Percentiles rank a stretch among this genome's conserved stretches.
phyloP scores from a whole-genome alignment of 2,797 vertebrate species.

The Graptemys geographica region DNA sequence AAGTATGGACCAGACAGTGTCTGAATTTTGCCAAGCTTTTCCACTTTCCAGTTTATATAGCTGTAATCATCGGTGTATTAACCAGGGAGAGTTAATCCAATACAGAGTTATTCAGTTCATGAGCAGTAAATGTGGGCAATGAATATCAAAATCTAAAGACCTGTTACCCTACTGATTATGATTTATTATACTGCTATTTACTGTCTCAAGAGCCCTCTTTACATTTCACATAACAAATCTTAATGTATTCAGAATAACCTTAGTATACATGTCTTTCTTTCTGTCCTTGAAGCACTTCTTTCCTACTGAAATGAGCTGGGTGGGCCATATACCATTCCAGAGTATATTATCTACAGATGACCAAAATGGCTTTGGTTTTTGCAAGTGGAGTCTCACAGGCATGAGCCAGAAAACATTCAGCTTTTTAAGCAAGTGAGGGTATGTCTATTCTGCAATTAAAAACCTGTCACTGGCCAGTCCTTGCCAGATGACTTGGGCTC shows the following conservation, averaged over 20 bases:
- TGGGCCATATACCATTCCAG: background rate
- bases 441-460: background rate
- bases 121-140: background rate
- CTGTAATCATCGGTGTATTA: accelerated
- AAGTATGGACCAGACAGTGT: background rate
- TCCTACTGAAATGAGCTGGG: background rate
- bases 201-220: conserved; percentile 7
- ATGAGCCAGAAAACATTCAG: background rate
- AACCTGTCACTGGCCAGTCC: background rate
- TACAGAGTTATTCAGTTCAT: background rate
- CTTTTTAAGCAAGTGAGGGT: background rate
- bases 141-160: conserved; percentile 33
- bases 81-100: background rate
- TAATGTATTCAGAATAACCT: background rate
- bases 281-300: background rate
- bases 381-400: background rate
- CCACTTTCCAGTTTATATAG: background rate
- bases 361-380: background rate
- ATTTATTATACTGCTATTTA: background rate
- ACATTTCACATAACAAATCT: background rate
- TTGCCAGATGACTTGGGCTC: background rate
- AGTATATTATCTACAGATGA: background rate
- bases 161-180: background rate
- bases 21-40: background rate
- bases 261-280: background rate